A percentile compares a stretch with the other conserved stretches of the same genome.
phyloP scores from a whole-genome alignment of 2,888 invertebrate genomes.

The Diarsia rubi region DNA sequence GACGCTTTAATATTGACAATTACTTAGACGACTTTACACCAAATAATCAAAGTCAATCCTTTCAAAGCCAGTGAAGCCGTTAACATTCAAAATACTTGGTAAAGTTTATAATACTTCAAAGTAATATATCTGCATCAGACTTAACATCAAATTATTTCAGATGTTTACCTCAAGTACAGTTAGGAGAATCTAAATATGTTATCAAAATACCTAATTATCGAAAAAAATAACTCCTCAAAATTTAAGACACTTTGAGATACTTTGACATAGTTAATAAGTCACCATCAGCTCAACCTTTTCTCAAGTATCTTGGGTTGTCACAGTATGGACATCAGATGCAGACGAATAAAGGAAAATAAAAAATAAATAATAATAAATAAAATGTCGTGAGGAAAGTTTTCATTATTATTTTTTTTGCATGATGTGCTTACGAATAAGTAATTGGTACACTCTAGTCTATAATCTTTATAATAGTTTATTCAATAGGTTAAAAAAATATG shows the following conservation, averaged over 20 bases:
- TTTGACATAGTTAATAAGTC: neutral
- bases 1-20: neutral
- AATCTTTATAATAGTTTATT: too few relatives aligned
- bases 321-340: neutral
- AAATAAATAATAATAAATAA: too few relatives aligned
- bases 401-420: neutral
- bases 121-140: slow-evolving; percentile 21
- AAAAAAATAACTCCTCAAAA: neutral
- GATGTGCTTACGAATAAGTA: too few relatives aligned
- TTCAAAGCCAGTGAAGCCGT: slow-evolving; percentile 4
- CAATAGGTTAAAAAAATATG: too few relatives aligned
- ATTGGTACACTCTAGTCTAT: too few relatives aligned
- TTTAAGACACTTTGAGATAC: neutral
- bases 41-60: neutral
- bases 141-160: slow-evolving; percentile 20
- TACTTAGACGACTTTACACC: neutral
- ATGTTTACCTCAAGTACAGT: slow-evolving; percentile 26
- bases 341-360: neutral
- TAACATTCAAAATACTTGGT: slow-evolving; percentile 6
- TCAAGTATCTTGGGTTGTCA: neutral
- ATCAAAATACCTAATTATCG: neutral
- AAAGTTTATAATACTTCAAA: slow-evolving; percentile 14
- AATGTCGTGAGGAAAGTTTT: neutral
- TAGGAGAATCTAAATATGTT: neutral
- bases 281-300: neutral